Conservation (phyloP, 1,140 invertebrate species). For the Aethina tumida region DNA sequence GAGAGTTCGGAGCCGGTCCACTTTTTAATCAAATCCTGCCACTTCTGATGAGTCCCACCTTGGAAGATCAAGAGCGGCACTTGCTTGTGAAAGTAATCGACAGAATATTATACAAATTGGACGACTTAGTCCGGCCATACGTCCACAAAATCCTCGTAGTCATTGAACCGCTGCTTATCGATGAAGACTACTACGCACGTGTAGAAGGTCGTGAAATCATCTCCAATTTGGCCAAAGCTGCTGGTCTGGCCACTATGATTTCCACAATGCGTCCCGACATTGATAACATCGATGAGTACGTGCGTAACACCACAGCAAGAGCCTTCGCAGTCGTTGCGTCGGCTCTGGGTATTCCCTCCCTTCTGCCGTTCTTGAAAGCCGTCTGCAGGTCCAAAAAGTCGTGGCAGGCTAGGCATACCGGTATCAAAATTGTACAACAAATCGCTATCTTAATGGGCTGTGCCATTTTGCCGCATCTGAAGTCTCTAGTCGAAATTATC, state of each 20-base stretch:
- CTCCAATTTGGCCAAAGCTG: constrained; percentile 98
- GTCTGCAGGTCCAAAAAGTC: constrained; percentile 99
- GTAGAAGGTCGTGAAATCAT: constrained; percentile 99
- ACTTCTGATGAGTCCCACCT: constrained; percentile 95
- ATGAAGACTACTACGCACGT: constrained; percentile 99
- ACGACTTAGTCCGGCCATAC: constrained; percentile 96
- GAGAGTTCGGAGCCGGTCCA: constrained; percentile 96
- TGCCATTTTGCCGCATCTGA: constrained; percentile 96
- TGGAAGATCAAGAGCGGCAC: constrained; percentile 99
- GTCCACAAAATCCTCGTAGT: constrained; percentile 99
- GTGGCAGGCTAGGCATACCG: constrained; percentile 99
- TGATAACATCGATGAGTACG: constrained; percentile 99
- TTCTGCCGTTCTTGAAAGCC: constrained; percentile 97
- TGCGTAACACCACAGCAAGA: constrained; percentile 96
- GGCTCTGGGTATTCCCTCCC: constrained; percentile 90
- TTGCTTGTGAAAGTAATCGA: constrained; percentile 99
- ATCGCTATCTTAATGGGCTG: constrained; percentile 99
- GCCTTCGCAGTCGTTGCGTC: constrained; percentile 99
- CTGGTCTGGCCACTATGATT: constrained; percentile 99
- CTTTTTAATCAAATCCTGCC: constrained; percentile 99
- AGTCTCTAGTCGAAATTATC: constrained; percentile 98
- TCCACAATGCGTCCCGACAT: constrained; percentile 99
- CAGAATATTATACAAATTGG: constrained; percentile 95
- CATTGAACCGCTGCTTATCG: constrained; percentile 97
- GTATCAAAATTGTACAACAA: constrained; percentile 99